Percentiles rank a stretch among this genome's conserved stretches.
Conservation (phyloP, 2,888 invertebrate species). For the Epirrhoe tristata region DNA sequence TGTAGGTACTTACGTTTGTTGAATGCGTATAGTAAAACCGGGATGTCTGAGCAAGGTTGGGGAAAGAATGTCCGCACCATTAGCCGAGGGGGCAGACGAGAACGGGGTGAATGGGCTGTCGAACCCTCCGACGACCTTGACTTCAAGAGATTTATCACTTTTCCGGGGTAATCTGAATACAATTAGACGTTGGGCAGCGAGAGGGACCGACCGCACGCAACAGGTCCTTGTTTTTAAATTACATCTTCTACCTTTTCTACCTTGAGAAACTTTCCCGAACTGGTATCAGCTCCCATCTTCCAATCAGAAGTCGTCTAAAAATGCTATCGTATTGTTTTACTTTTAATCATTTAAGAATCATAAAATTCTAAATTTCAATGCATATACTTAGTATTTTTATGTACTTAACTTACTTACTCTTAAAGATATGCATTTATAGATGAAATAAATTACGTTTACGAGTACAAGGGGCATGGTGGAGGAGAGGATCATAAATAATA, state of each 20-base stretch:
- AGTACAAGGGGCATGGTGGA: slow-evolving; percentile 41
- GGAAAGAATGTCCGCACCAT: slow-evolving; percentile 81
- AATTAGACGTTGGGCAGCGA: slow-evolving; percentile 77
- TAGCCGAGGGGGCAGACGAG: slow-evolving; percentile 75
- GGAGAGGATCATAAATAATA: slow-evolving; percentile 60
- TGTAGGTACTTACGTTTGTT: slow-evolving; percentile 51
- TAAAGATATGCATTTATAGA: slow-evolving; percentile 19
- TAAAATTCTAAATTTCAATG: background rate
- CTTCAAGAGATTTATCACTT: slow-evolving; percentile 80
- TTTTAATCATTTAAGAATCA: background rate
- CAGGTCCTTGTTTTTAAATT: slow-evolving; percentile 63
- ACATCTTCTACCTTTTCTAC: slow-evolving; percentile 34
- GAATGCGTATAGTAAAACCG: slow-evolving; percentile 62
- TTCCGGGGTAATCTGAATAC: slow-evolving; percentile 82
- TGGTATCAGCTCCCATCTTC: slow-evolving; percentile 5
- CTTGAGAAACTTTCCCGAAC: background rate
- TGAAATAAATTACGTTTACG: slow-evolving; percentile 34
- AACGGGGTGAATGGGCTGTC: slow-evolving; percentile 82
- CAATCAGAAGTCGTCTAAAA: background rate
- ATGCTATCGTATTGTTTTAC: background rate
- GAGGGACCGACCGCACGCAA: slow-evolving; percentile 64
- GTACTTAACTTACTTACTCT: too few relatives aligned
- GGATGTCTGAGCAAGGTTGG: slow-evolving; percentile 69
- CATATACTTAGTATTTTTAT: slow-evolving; percentile 4
- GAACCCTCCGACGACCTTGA: slow-evolving; percentile 83